phyloP scores from a whole-genome alignment of 2,888 invertebrate species.

The Mimas tiliae region DNA sequence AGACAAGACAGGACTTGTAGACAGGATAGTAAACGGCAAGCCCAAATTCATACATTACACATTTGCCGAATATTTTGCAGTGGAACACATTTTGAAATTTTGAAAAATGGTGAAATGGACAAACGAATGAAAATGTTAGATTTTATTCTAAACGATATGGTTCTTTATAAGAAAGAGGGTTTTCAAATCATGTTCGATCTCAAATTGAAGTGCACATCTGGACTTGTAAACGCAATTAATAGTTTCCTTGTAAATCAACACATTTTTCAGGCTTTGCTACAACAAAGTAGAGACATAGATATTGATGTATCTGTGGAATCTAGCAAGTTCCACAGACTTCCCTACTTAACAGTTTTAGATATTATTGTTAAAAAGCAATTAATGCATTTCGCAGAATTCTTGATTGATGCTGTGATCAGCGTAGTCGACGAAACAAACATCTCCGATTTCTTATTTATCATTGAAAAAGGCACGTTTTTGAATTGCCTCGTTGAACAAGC shows the following conservation, averaged over 20 bases:
- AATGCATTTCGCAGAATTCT: background rate
- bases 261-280: slow-evolving; percentile 7
- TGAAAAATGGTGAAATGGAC: slow-evolving; percentile 23
- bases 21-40: slow-evolving; percentile 27
- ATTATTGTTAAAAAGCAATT: background rate
- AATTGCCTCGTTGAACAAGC: background rate
- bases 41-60: slow-evolving; percentile 34
- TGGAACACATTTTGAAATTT: slow-evolving; percentile 33
- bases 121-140: background rate
- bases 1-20: slow-evolving; percentile 34
- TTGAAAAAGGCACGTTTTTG: background rate
- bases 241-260: slow-evolving; percentile 1
- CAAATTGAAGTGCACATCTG: slow-evolving; percentile 22
- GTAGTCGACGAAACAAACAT: background rate
- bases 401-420: background rate
- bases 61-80: slow-evolving; percentile 36
- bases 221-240: slow-evolving; percentile 7
- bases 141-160: background rate
- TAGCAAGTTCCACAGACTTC: background rate
- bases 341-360: background rate
- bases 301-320: too few relatives aligned
- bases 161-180: background rate
- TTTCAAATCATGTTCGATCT: slow-evolving; percentile 10
- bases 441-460: background rate
- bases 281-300: slow-evolving; percentile 4